A percentile compares a stretch with the other conserved stretches of the same genome.
Conservation (phyloP, 2,797 vertebrate species). For the Balearica regulorum region DNA sequence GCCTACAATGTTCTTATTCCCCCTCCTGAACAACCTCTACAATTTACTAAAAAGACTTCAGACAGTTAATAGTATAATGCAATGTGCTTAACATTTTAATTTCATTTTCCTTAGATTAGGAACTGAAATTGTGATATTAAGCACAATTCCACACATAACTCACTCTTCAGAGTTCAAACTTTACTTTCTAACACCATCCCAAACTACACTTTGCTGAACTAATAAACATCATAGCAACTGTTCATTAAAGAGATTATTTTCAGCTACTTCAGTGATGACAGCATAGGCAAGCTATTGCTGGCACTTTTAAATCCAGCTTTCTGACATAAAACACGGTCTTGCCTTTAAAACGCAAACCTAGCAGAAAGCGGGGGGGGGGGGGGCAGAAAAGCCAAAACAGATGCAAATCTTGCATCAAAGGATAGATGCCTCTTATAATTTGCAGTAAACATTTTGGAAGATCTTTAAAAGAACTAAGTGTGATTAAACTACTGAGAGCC, state of each 20-base stretch:
- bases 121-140: background rate
- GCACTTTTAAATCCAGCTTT: constrained; percentile 12
- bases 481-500: background rate
- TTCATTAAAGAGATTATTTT: constrained; percentile 56
- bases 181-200: background rate
- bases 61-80: background rate
- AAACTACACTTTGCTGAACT: background rate
- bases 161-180: background rate
- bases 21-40: background rate
- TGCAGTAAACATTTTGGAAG: background rate
- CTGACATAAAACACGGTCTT: background rate
- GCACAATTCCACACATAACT: background rate
- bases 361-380: background rate
- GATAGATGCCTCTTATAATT: background rate
- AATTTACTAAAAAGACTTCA: background rate
- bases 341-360: background rate
- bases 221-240: background rate
- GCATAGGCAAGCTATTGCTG: background rate
- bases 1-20: background rate
- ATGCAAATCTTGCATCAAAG: background rate
- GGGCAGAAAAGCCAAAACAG: background rate
- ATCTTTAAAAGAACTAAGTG: background rate
- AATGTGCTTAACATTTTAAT: background rate
- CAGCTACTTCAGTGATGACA: constrained; percentile 55
- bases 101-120: background rate